phyloP scores from a whole-genome alignment of 2,113 vertebrate genomes.

The Cochlearius cochlearius region DNA sequence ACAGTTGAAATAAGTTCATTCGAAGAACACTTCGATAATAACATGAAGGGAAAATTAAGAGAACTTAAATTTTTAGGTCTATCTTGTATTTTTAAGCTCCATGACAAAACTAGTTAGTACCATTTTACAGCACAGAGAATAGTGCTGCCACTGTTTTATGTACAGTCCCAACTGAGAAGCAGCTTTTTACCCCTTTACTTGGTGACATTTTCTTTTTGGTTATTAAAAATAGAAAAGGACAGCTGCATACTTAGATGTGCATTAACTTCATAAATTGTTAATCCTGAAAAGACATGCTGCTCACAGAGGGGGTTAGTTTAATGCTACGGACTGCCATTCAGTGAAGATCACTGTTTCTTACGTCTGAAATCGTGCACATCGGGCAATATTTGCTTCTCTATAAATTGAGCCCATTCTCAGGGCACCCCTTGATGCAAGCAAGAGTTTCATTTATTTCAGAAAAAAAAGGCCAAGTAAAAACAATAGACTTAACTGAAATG shows the following conservation, averaged over 20 bases:
- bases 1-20: neutral
- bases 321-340: neutral
- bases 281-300: constrained; percentile 24
- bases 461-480: neutral
- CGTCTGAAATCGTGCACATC: neutral
- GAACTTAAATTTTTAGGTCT: neutral
- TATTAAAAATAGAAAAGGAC: constrained; percentile 59
- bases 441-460: neutral
- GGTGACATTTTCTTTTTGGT: constrained; percentile 31
- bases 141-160: neutral
- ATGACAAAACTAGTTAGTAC: neutral
- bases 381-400: neutral
- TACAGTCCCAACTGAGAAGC: neutral
- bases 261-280: constrained; percentile 57
- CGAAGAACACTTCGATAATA: neutral
- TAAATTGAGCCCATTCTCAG: neutral
- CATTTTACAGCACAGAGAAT: neutral
- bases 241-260: constrained; percentile 46
- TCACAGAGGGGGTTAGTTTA: neutral
- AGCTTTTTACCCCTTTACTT: neutral
- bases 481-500: neutral
- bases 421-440: neutral
- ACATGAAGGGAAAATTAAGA: neutral
- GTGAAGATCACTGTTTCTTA: neutral
- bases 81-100: neutral